Base-by-base conservation (phyloP, 2,888 invertebrate genomes). In the Lymantria dispar region DNA sequence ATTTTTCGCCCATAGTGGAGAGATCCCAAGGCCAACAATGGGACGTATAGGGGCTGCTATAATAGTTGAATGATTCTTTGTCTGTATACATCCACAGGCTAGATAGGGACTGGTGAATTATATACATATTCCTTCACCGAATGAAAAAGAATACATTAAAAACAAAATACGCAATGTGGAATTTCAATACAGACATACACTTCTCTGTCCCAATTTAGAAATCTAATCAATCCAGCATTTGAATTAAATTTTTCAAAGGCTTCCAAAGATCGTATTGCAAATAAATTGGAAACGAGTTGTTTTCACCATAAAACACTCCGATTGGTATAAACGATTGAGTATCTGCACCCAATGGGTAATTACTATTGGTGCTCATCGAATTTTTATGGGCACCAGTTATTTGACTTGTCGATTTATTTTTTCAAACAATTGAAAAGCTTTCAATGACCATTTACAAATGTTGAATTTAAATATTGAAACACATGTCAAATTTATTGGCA, bases 281-380 rank as follows among this genome's bases (percentile, higher is more conserved):
- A 66, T 66, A 66, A 58, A 67, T 62, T 56, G 54, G 51, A 53
- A 61, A 47, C 43, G 61, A 54, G 61, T 61, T 63, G 59, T 69
- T 69, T 68, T 61, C 51, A 58, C 58, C 61, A 64, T 56, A 55
- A 61, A 63, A 56, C 45, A 46, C 52, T 52, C 52, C 12, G 44
- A 53, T 45, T 33, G 29, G 29, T 50, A 63, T 63, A 69, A 66
- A 67, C 61, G 70, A 47, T 37, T 46, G 38, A 56, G 53, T 46
- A 56, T 64, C 67, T 67, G 70, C 61, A 67, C 47, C 48, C 67
- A 69, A 67, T 67, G 70, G 70, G 70, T 67, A 67, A 67, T 67
- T 69, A 67, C 62, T 63, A 44, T 43, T 47, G 47, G 49, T 55
- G 58, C 59, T 69, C 70, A 58, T 69, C 56, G 57, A 52, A 59